Base-by-base conservation (phyloP, 2,797 vertebrate species). In the Steatocranus sp. region DNA sequence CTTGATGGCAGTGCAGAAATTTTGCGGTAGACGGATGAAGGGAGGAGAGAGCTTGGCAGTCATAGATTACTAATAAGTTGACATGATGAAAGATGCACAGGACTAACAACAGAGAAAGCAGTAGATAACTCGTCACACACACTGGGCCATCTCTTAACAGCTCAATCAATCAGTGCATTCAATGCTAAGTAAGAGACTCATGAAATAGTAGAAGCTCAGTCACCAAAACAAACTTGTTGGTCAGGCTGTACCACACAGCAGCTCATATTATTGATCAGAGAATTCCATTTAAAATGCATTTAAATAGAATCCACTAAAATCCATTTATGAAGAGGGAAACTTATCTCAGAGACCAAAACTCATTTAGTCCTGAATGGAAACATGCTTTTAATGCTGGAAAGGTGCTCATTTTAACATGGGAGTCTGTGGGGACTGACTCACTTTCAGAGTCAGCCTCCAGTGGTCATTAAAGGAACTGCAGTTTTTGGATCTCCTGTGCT, bases 281-380 rank as follows among this genome's bases (percentile, higher is more conserved):
- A 38, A 63, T 2, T 36, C 3, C 0, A 1, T 14, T 63, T 36
- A n/a, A 63, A 63, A 63, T 36, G 1, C 53, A 54, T 27, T 54
- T 0, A 54, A 54, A 54, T 0, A 27, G 25, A 54, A 30, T 54
- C 25, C 25, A 56, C 25, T 56, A 10, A 56, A 56, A 30, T 10
- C 15, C 15, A 56, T 6, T 63, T 8, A 38, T 38, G 58, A 63
- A 63, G 32, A 38, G 32, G 18, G 58, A 63, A 63, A 63, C 34
- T 38, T 38, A 20, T 20, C 11, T 63, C 1, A 14, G 11, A 63
- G 7, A 63, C 32, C 58, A 20, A 63, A 63, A 63, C 18, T 36
- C 18, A 36, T n/a, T 61, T 12, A 2, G 30, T 34, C 32, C 18
- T 61, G 56, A 61, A 61, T 12, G 18, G 10, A 34, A 34, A 61